Evolutionary conservation across 2,113 vertebrate species (phyloP).

Genomic region (Ia io): DNA sequence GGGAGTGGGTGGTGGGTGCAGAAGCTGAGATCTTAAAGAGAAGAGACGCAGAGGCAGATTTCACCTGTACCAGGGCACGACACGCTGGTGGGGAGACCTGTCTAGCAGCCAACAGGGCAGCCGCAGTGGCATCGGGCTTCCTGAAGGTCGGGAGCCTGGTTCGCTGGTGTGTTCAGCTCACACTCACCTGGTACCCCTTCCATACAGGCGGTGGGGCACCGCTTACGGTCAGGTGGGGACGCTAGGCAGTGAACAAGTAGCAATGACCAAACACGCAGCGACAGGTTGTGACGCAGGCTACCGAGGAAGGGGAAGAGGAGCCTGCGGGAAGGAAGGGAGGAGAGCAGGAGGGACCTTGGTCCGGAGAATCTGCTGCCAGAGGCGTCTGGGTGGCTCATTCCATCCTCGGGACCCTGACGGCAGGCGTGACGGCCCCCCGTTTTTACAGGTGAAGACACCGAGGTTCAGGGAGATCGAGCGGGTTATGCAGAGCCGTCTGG

Average conservation of each 20-base stretch:
- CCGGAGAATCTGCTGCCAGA: neutral
- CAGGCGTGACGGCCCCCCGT: too few species aligned
- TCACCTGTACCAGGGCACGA: neutral
- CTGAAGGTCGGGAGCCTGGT: neutral
- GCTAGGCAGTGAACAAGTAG: neutral
- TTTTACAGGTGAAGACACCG: neutral
- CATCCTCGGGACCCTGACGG: neutral
- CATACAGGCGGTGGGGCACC: too few species aligned
- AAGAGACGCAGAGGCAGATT: neutral
- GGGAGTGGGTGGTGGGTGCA: too few species aligned
- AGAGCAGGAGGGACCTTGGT: neutral
- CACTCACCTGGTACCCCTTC: accelerated
- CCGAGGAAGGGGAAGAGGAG: neutral
- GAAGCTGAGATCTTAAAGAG: neutral
- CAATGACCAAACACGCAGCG: neutral
- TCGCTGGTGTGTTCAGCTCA: neutral
- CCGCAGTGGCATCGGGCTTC: neutral
- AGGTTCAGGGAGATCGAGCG: neutral
- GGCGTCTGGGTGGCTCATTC: neutral
- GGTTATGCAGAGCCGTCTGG: neutral
- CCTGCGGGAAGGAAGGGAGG: neutral
- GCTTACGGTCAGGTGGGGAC: neutral
- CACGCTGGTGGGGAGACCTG: neutral
- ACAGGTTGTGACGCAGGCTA: neutral
- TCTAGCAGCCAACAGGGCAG: neutral